phyloP scores from a whole-genome alignment of 2,113 vertebrate species.

The Helogale parvula region DNA sequence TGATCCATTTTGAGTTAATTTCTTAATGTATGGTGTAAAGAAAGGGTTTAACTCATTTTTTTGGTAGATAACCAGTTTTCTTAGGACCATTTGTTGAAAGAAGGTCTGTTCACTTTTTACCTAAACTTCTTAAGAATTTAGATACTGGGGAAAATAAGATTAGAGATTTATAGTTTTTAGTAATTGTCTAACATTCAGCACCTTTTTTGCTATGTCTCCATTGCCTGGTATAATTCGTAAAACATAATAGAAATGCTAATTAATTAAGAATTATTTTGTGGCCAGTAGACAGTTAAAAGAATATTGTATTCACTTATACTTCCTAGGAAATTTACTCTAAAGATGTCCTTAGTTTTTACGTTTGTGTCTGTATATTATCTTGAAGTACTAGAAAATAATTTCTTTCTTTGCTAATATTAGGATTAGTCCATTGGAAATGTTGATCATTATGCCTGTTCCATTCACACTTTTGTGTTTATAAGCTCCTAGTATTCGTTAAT shows the following conservation, averaged over 20 bases:
- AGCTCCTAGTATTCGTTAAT: constrained; percentile 31
- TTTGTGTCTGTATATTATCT: not conserved
- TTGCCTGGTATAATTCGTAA: constrained; percentile 16
- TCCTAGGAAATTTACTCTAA: constrained; percentile 49
- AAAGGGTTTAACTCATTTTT: not conserved
- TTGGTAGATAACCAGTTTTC: not conserved
- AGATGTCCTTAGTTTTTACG: not conserved
- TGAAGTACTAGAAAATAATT: not conserved
- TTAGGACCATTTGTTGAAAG: constrained; percentile 20
- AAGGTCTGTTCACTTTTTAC: not conserved
- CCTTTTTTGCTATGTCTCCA: not conserved
- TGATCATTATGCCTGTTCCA: constrained; percentile 2
- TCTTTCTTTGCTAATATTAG: not conserved
- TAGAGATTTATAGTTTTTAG: not conserved
- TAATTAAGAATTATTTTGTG: constrained; percentile 50
- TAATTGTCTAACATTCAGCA: not conserved
- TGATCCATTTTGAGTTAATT: constrained; percentile 7
- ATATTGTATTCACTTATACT: not conserved
- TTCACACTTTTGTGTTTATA: not conserved
- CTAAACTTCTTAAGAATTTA: not conserved
- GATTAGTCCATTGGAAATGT: not conserved
- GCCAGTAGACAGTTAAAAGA: not conserved
- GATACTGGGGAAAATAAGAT: not conserved
- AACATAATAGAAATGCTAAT: constrained; percentile 19
- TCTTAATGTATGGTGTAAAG: constrained; percentile 2